Percentiles rank a stretch among this genome's conserved stretches.
Conservation (phyloP, 2,888 invertebrate genomes). For the Calliscelio sp. region DNA sequence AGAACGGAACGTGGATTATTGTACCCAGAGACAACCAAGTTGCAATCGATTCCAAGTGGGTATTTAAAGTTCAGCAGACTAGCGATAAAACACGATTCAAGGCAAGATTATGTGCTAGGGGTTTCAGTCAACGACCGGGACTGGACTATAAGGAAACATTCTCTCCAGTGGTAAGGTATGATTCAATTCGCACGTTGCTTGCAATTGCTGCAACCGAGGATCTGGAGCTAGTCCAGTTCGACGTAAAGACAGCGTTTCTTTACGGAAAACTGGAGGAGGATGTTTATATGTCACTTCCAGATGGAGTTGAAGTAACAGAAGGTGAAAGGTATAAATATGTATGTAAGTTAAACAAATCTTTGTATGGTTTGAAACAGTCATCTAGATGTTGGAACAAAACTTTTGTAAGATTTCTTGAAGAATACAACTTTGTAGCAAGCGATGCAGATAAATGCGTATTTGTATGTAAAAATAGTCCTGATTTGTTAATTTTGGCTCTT, state of each 20-base stretch:
- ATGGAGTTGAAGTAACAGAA: too few relatives aligned
- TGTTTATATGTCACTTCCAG: background rate
- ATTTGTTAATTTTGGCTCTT: too few relatives aligned
- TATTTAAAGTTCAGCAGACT: conserved; percentile 11
- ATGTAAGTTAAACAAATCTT: conserved; percentile 7
- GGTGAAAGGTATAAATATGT: too few relatives aligned
- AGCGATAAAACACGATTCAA: too few relatives aligned
- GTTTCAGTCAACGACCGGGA: conserved; percentile 45
- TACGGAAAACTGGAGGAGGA: background rate
- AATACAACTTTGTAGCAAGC: too few relatives aligned
- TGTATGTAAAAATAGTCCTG: too few relatives aligned
- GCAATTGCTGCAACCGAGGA: conserved; percentile 15
- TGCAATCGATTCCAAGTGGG: conserved; percentile 33
- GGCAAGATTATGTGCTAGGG: conserved; percentile 50
- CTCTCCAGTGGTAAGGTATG: conserved; percentile 15
- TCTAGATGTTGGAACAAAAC: too few relatives aligned
- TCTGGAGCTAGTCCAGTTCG: background rate
- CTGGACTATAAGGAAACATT: conserved; percentile 20
- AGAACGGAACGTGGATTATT: conserved; percentile 34
- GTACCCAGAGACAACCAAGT: conserved; percentile 28
- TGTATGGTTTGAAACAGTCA: too few relatives aligned
- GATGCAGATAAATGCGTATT: too few relatives aligned
- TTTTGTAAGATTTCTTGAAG: too few relatives aligned
- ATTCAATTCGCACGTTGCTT: conserved; percentile 11
- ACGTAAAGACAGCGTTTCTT: conserved; percentile 18